A percentile compares a stretch with the other conserved stretches of the same genome.
These are phyloP conservation scores for Limnephilus auricula DNA, from an alignment of 2,888 invertebrate genomes.

Conservation along the genomic window DNA sequence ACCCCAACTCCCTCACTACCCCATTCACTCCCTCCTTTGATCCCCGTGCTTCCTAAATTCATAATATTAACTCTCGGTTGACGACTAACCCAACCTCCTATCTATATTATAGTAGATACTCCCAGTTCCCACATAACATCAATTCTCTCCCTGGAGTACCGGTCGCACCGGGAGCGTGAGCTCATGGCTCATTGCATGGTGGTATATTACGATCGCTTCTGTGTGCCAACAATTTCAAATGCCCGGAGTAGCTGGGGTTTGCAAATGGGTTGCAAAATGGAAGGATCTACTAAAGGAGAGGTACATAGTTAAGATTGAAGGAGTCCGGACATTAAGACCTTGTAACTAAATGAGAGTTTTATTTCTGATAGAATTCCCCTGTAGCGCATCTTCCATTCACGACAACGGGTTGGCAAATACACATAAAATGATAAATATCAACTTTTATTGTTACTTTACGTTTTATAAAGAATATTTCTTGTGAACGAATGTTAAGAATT, in stretches of 20 bases:
- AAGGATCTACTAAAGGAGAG: too few species aligned
- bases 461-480: too few species aligned
- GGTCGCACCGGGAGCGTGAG: neutral
- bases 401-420: too few species aligned
- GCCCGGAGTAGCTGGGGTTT: neutral
- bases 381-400: too few species aligned
- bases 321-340: too few species aligned
- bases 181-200: neutral
- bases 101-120: neutral
- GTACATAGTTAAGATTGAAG: too few species aligned
- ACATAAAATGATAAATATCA: too few species aligned
- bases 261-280: neutral
- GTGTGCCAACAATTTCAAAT: neutral
- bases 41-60: neutral
- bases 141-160: neutral
- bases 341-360: too few species aligned
- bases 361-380: too few species aligned
- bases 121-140: neutral
- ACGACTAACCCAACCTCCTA: neutral
- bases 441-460: too few species aligned
- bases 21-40: neutral
- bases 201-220: neutral
- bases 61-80: neutral
- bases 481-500: too few species aligned
- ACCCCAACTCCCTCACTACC: too few species aligned